These are phyloP conservation scores for Melieria crassipennis DNA, from an alignment of 2,888 invertebrate species.

Conservation along the genomic window DNA sequence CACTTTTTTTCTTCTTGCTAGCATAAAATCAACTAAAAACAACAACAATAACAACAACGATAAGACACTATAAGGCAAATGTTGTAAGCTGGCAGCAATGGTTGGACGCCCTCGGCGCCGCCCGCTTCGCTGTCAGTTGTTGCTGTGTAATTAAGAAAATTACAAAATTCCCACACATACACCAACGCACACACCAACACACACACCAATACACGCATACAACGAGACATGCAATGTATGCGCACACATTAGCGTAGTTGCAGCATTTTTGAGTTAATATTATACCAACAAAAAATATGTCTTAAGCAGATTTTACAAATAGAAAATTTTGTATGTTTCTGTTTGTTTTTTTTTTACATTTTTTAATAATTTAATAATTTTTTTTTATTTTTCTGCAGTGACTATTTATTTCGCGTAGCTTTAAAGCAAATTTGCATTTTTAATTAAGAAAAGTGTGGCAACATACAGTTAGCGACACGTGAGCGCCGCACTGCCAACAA, in stretches of 20 bases:
- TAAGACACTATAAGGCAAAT: background rate
- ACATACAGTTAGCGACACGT: background rate
- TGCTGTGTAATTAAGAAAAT: conserved; percentile 33
- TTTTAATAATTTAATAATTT: no score
- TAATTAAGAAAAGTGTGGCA: conserved; percentile 18
- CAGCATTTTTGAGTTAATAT: no score
- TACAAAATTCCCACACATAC: conserved; percentile 20
- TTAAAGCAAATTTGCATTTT: conserved; percentile 9
- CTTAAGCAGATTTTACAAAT: conserved; percentile 10
- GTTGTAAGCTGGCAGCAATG: background rate
- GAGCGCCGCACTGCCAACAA: no score
- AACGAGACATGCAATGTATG: no score
- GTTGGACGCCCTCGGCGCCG: background rate
- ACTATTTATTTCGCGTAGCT: background rate
- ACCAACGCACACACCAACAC: no score
- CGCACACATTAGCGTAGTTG: no score
- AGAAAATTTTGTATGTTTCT: background rate
- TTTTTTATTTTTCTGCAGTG: background rate
- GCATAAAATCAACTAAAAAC: conserved; percentile 2
- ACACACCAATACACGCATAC: no score
- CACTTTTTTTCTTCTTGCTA: conserved; percentile 1
- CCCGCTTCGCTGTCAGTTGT: background rate
- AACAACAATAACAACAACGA: conserved; percentile 2
- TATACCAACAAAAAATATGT: background rate
- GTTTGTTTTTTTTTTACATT: no score